Conservation (phyloP, 2,888 invertebrate genomes). For the Drosophila falleni region DNA sequence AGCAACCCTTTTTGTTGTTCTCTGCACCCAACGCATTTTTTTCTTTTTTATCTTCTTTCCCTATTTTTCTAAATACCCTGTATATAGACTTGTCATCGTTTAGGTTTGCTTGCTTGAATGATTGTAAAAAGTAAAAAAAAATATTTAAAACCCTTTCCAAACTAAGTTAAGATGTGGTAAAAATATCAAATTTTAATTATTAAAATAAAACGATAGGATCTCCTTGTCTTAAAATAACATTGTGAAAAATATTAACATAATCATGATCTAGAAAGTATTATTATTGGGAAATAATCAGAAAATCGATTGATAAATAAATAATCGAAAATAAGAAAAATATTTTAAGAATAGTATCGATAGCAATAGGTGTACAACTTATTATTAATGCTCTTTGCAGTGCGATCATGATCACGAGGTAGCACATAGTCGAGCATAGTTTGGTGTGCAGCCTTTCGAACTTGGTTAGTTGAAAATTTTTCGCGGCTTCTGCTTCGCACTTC, state of each 20-base stretch:
- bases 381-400: no score
- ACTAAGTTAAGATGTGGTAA: not conserved
- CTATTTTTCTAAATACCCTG: constrained; percentile 37
- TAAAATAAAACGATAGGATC: no score
- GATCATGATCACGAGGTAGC: constrained; percentile 21
- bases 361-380: no score
- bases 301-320: no score
- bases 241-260: no score
- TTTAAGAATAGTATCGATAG: no score
- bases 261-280: no score
- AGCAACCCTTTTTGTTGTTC: constrained; percentile 67
- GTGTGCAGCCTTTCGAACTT: constrained; percentile 12
- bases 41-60: constrained; percentile 5
- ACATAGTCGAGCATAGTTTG: not conserved
- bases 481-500: constrained; percentile 74
- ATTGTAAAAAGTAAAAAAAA: not conserved
- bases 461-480: constrained; percentile 73
- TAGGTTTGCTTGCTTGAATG: not conserved
- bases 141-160: not conserved
- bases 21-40: constrained; percentile 31
- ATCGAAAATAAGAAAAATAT: no score
- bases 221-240: no score
- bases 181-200: no score
- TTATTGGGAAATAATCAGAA: no score
- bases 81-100: not conserved